Conservation (phyloP, 2,888 invertebrate genomes). For the Diarsia dahlii region DNA sequence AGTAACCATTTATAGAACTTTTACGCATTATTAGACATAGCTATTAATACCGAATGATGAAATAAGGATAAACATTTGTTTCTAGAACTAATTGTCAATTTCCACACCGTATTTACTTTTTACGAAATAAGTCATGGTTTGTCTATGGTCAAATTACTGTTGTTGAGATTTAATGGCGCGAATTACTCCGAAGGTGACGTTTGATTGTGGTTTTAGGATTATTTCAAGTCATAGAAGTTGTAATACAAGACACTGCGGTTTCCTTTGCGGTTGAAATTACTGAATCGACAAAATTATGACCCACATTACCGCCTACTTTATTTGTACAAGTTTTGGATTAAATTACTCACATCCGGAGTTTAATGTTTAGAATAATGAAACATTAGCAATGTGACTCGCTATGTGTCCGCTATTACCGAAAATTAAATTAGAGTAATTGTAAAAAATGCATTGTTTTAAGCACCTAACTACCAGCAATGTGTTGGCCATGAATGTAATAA, state of each 20-base stretch:
- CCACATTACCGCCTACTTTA: constrained; percentile 32
- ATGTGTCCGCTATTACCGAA: constrained; percentile 23
- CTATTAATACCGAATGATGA: constrained; percentile 8
- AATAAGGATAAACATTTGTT: constrained; percentile 31
- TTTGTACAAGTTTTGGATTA: constrained; percentile 36
- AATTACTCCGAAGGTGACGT: constrained; percentile 53
- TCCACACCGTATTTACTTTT: constrained; percentile 13
- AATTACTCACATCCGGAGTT: constrained; percentile 55
- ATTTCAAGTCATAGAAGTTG: constrained; percentile 48
- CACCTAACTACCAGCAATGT: not conserved
- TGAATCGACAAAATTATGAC: constrained; percentile 55
- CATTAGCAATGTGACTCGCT: constrained; percentile 25
- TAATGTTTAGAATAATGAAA: constrained; percentile 42
- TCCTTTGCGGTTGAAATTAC: constrained; percentile 57
- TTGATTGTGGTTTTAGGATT: constrained; percentile 60
- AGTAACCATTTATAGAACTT: constrained; percentile 1
- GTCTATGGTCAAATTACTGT: constrained; percentile 39
- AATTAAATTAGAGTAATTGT: not conserved
- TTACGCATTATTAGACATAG: constrained; percentile 5
- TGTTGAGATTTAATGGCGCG: constrained; percentile 41
- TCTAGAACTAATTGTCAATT: constrained; percentile 47
- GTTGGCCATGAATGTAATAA: not conserved
- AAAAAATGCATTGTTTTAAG: not conserved
- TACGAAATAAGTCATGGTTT: constrained; percentile 40
- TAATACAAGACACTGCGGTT: constrained; percentile 53